Evolutionary conservation across 2,888 invertebrate species (phyloP).

Genomic region (Tenodera sinensis): DNA sequence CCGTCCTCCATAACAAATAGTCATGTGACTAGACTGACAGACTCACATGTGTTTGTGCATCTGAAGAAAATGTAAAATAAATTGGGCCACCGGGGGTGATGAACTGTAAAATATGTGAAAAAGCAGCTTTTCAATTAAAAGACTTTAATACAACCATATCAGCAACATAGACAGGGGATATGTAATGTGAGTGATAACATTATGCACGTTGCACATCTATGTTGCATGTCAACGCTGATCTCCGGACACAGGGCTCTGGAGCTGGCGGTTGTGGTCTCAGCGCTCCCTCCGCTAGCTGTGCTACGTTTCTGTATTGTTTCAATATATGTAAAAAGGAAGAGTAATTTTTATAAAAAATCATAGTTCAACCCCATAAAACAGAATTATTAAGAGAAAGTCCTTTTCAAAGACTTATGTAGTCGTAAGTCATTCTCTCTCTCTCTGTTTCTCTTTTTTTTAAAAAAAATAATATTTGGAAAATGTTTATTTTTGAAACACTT

Average conservation of each 20-base stretch:
- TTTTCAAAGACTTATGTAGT: constrained; percentile 8
- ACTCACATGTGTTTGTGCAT: constrained; percentile 3
- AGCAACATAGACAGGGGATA: background rate
- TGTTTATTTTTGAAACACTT: background rate
- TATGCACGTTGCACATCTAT: background rate
- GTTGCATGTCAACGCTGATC: background rate
- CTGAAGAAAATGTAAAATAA: background rate
- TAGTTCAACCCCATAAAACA: constrained; percentile 19
- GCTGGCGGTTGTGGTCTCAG: background rate
- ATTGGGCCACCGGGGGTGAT: constrained; percentile 7
- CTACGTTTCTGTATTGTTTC: background rate
- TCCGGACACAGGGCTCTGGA: background rate
- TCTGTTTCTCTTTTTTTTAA: constrained; percentile 14
- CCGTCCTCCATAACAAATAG: constrained; percentile 23
- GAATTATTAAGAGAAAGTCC: background rate
- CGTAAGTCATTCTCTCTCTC: background rate
- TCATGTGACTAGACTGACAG: constrained; percentile 1
- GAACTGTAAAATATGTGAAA: background rate
- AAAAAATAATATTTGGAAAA: background rate
- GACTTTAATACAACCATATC: background rate
- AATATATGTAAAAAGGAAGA: background rate
- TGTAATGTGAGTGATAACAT: background rate
- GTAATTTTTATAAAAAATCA: constrained; percentile 20
- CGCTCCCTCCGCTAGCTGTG: background rate
- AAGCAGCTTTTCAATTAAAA: background rate